A percentile compares a stretch with the other conserved stretches of the same genome.
phyloP scores from a whole-genome alignment of 2,113 vertebrate genomes.

The Vulpes lagopus region DNA sequence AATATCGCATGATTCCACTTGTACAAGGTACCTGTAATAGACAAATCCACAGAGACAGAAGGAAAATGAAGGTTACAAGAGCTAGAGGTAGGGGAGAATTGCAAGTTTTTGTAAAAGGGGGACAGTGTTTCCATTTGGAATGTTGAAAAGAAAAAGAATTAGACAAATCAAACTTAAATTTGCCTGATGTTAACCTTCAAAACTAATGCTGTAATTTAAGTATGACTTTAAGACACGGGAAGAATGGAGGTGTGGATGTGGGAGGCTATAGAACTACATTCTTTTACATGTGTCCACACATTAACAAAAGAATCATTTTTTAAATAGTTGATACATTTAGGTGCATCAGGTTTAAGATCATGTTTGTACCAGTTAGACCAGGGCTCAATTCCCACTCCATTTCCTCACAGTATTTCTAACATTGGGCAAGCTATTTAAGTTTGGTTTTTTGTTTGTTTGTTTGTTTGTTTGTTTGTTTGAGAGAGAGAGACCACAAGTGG shows the following conservation, averaged over 20 bases:
- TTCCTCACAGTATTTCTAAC: not conserved
- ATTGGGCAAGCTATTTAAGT: not conserved
- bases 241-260: accelerated
- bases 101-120: not conserved
- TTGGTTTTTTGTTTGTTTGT: too few species aligned
- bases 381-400: not conserved
- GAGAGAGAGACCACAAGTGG: not conserved
- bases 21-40: not conserved
- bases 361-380: not conserved
- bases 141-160: not conserved
- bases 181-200: not conserved
- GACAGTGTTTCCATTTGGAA: not conserved
- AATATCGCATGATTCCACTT: not conserved
- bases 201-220: not conserved
- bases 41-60: not conserved
- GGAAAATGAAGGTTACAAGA: not conserved
- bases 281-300: not conserved
- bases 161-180: not conserved
- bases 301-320: not conserved
- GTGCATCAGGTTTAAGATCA: not conserved
- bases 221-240: not conserved
- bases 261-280: not conserved
- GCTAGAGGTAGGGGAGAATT: not conserved
- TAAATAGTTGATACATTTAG: not conserved
- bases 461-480: not conserved